Evolutionary conservation across 2,888 invertebrate genomes (phyloP).

Genomic region (Fabriciana adippe): DNA sequence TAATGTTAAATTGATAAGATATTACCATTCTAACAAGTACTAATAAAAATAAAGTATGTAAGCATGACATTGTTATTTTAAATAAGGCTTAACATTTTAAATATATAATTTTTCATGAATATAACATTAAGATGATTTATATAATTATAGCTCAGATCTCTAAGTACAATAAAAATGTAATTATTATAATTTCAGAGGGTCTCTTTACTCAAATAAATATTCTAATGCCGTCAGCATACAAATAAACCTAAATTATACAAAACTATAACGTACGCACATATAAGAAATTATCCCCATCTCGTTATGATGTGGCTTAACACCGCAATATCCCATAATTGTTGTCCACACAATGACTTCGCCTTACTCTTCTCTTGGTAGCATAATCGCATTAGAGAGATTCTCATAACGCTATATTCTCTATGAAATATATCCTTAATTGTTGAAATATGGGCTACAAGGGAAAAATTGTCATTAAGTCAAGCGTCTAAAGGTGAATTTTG

Average conservation of each 20-base stretch:
- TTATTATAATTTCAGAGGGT: too few relatives aligned
- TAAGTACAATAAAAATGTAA: too few relatives aligned
- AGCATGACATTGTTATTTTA: too few relatives aligned
- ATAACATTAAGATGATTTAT: neutral
- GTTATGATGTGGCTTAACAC: conserved; percentile 59
- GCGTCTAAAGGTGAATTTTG: conserved; percentile 56
- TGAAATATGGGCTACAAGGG: conserved; percentile 44
- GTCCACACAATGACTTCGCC: conserved; percentile 73
- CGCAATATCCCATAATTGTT: conserved; percentile 67
- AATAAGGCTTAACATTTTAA: too few relatives aligned
- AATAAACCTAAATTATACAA: neutral
- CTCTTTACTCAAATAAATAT: too few relatives aligned
- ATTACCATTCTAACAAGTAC: too few relatives aligned
- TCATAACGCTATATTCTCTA: conserved; percentile 73
- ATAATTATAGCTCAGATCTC: too few relatives aligned
- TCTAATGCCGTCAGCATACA: too few relatives aligned
- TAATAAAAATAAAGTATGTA: too few relatives aligned
- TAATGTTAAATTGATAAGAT: too few relatives aligned
- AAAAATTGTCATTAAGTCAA: conserved; percentile 49
- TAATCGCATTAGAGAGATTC: conserved; percentile 70
- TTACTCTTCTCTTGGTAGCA: conserved; percentile 61
- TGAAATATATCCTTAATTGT: conserved; percentile 70
- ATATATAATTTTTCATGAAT: too few relatives aligned
- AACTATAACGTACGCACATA: conserved; percentile 43
- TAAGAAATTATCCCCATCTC: conserved; percentile 64